phyloP scores from a whole-genome alignment of 2,797 vertebrate genomes.

The Nannoperca obscura region DNA sequence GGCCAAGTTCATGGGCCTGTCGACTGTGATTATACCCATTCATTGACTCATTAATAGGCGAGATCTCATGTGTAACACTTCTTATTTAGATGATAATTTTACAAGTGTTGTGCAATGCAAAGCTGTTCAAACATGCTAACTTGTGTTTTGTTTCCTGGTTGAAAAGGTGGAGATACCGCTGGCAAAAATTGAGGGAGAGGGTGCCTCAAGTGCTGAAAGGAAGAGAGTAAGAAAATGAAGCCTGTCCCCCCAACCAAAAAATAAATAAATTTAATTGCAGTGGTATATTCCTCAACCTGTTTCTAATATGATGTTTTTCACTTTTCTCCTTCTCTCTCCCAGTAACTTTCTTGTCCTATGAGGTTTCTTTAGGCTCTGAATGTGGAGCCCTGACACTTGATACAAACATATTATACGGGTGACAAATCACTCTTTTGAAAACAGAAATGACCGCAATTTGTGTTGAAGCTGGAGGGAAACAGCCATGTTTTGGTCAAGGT shows the following conservation, averaged over 20 bases:
- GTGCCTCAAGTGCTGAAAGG: constrained; percentile 51
- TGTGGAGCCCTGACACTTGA: constrained; percentile 42
- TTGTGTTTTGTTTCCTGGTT: constrained; percentile 41
- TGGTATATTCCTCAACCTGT: constrained; percentile 14
- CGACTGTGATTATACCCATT: constrained; percentile 33
- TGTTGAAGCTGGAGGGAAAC: constrained; percentile 33
- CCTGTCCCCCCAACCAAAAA: neutral
- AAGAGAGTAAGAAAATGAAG: constrained; percentile 41
- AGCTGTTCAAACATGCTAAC: constrained; percentile 53
- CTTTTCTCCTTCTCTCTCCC: constrained; percentile 26
- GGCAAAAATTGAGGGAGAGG: constrained; percentile 60
- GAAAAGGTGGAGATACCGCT: constrained; percentile 58
- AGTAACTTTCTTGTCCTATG: constrained; percentile 35
- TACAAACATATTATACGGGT: constrained; percentile 33
- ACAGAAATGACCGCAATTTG: constrained; percentile 58
- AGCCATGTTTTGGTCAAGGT: constrained; percentile 66
- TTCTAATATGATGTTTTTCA: constrained; percentile 28
- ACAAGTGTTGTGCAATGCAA: constrained; percentile 37
- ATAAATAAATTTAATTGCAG: neutral
- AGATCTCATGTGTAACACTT: constrained; percentile 15
- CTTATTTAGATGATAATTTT: constrained; percentile 53
- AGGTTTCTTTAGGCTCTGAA: constrained; percentile 21
- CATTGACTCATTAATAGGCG: constrained; percentile 27
- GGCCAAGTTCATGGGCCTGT: constrained; percentile 56
- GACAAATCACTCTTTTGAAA: constrained; percentile 58